Base-by-base conservation (phyloP, 1,140 invertebrate species). In the Alviniconcha marisindica region DNA sequence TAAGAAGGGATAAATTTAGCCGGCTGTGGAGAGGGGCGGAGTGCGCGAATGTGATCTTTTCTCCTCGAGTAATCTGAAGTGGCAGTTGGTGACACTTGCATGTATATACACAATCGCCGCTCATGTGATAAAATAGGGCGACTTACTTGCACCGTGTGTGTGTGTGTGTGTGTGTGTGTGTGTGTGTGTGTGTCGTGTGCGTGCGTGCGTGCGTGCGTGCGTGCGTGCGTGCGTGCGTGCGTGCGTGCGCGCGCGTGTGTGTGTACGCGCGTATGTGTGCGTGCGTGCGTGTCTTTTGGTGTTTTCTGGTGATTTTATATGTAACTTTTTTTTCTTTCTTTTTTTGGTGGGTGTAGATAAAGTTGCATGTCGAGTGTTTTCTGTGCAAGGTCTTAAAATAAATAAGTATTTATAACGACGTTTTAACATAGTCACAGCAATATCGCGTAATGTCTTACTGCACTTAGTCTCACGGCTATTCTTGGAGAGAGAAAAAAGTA, bases 121-220 rank as follows among this genome's bases (percentile, higher is more conserved):
- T 60, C 1, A n/a, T 24, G 54, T n/a, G 12, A n/a, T 60, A n/a
- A 5, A 24, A 15, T 21, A 1, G 12, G 48, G 48, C 12, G 54
- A 60, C 21, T 60, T 60, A 2, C 5, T 60, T 18, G 10, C 0
- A 71, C 18, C 36, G 66, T 71, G 66, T 71, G 66, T 71, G 66
- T 71, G 66, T 71, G 14, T 10, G 66, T 71, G 66, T 71, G 66
- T 71, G 66, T 71, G 66, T 71, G 66, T 71, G 66, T 71, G 66
- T 71, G 66, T 71, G 66, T 71, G 66, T 71, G 66, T 71, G 66
- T 71, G 66, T 71, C n/a, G 66, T 69, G 66, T 33, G 14, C 5
- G 66, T 33, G 66, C 18, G 14, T 33, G 66, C 18, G 66, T 69
- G 66, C 36, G 28, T 69, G 66, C 18, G 66, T 69, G 66, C 18